These are phyloP conservation scores for Plagodis pulveraria DNA, from an alignment of 2,888 invertebrate species.

Conservation along the genomic window DNA sequence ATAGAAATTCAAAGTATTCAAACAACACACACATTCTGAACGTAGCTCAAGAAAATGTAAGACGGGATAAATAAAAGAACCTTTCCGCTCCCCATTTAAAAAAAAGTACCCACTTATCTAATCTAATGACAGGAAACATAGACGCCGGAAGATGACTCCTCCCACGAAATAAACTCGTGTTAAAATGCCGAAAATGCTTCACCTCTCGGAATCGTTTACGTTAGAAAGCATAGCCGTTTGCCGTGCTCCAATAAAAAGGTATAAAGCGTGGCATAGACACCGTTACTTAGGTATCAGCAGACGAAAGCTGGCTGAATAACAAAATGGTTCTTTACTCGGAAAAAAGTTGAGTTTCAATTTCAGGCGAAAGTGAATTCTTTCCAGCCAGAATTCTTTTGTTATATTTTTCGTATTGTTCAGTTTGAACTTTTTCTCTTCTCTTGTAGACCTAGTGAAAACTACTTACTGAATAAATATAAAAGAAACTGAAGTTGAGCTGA, in stretches of 20 bases:
- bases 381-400: not conserved
- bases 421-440: too few species aligned
- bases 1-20: too few species aligned
- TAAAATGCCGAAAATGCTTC: constrained; percentile 18
- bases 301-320: constrained; percentile 46
- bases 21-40: too few species aligned
- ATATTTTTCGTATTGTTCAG: not conserved
- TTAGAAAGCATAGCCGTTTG: constrained; percentile 73
- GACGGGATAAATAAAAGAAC: not conserved
- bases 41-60: too few species aligned
- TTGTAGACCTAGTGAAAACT: not conserved
- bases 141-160: constrained; percentile 16
- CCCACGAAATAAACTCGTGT: constrained; percentile 12
- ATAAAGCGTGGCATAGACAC: constrained; percentile 56
- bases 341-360: constrained; percentile 40
- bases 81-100: constrained; percentile 15
- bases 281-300: constrained; percentile 52
- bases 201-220: constrained; percentile 27
- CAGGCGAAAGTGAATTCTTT: constrained; percentile 31
- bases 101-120: not conserved
- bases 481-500: too few species aligned
- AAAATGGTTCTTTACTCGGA: constrained; percentile 36
- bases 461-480: too few species aligned
- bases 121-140: constrained; percentile 26
- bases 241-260: constrained; percentile 73